These are phyloP conservation scores for Eustalomyia histrio DNA, from an alignment of 2,888 invertebrate genomes.

Conservation along the genomic window DNA sequence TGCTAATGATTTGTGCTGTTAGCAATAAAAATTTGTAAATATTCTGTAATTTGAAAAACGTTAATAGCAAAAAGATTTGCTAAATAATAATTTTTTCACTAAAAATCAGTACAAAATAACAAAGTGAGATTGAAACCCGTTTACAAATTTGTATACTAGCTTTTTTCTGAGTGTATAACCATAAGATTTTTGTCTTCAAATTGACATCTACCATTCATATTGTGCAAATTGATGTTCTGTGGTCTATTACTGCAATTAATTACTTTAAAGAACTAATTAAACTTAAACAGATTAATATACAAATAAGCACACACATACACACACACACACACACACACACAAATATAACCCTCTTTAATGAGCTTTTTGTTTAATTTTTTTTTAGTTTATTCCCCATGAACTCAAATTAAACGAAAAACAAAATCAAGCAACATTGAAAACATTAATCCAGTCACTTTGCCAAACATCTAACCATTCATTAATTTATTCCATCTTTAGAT, in stretches of 20 bases:
- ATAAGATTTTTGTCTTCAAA: neutral
- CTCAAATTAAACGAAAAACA: neutral
- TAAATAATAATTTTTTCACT: no score
- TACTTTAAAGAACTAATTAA: slow-evolving; percentile 38
- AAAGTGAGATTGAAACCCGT: no score
- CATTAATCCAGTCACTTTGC: slow-evolving; percentile 7
- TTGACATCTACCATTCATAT: neutral
- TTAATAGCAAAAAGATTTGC: no score
- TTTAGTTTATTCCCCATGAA: slow-evolving; percentile 22
- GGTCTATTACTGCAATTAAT: slow-evolving; percentile 38
- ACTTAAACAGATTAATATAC: slow-evolving; percentile 5
- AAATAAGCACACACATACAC: neutral
- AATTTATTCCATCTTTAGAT: slow-evolving; percentile 11
- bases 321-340: neutral
- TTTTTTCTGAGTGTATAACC: no score
- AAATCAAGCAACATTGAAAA: slow-evolving; percentile 25
- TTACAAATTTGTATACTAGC: no score
- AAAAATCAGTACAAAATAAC: no score
- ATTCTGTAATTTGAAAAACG: no score
- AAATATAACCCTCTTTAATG: neutral
- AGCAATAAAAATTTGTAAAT: no score
- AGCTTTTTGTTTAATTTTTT: neutral
- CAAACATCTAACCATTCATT: neutral
- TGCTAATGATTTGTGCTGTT: no score
- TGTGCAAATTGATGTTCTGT: slow-evolving; percentile 9